Base-by-base conservation (phyloP, 2,797 vertebrate genomes). In the Orientallactaga sibirica region DNA sequence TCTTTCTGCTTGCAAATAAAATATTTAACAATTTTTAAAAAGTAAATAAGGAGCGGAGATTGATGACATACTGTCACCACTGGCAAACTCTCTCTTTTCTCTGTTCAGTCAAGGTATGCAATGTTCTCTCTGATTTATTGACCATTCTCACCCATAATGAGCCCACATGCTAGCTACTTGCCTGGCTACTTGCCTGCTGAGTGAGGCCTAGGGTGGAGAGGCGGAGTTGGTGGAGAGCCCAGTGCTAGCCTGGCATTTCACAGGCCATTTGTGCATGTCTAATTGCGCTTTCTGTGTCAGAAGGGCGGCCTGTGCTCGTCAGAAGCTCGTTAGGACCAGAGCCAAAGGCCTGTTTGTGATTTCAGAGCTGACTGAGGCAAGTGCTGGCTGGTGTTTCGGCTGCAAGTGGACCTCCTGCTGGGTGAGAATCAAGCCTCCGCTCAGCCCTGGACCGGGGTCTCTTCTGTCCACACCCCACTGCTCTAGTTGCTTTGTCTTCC, bases 241-340 rank as follows among this genome's bases (percentile, higher is more conserved):
- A 18, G 64, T 20, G 61, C 29, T 11, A 2, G 84, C 33, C 48
- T 25, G 89, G 87, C 33, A 41, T 75, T 86, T 94, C 84, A 48
- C 58, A 37, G 92, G 88, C 84, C 91, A 87, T 62, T 81, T 92
- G 78, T 90, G 92, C 84, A 27, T 48, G 48, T 94, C 92, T 90
- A 86, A 96, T 92, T 61, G 58, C 88, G 73, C 41, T 96, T 88
- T 96, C 94, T 94, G 88, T 95, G 94, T 96, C 94, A 92, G 80
- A 77, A 86, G 62, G 77, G 67, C n/a, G 3, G 67, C 66, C 37
- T 70, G 52, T 58, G 18, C 91, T 96, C 19, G 0, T 88, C 91
- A 83, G 77, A 92, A 92, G 91, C 82, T 71, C 52, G 1, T 84
- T 93, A 92, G 94, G 92, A 84, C 48, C 27, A 24, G 0, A 5